Conservation (phyloP, 2,888 invertebrate species). For the Galerucella calmariensis region DNA sequence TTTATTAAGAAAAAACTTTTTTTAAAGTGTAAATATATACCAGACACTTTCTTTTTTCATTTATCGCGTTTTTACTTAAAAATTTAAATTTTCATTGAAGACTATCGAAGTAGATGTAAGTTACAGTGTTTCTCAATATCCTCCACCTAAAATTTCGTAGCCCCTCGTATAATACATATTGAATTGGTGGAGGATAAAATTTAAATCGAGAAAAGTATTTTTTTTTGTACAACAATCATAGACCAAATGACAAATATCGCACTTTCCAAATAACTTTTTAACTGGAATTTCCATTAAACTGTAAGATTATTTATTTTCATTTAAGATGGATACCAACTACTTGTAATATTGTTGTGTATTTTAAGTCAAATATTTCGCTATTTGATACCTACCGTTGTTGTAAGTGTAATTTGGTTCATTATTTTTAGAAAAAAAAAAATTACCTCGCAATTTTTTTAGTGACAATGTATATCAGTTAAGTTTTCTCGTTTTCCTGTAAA, state of each 20-base stretch:
- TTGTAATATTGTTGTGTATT: background rate
- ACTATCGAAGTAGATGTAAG: slow-evolving; percentile 4
- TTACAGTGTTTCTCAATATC: background rate
- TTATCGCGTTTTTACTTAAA: background rate
- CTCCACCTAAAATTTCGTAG: background rate
- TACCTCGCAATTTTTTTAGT: no score
- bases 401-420: slow-evolving; percentile 4
- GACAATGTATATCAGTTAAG: no score
- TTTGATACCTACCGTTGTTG: background rate
- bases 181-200: background rate
- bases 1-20: background rate
- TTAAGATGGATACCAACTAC: background rate
- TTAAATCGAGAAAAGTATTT: no score
- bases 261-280: background rate
- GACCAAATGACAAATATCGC: background rate
- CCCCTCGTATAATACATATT: background rate
- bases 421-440: background rate
- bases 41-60: background rate
- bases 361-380: background rate
- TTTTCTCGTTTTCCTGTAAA: no score
- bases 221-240: background rate
- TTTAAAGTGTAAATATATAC: background rate
- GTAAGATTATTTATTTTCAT: slow-evolving; percentile 4
- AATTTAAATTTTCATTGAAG: background rate
- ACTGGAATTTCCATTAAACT: slow-evolving; percentile 2